Evolutionary conservation across 2,113 vertebrate genomes (phyloP), one percentile per base, ranked within the genome.

Genomic region (Terrapene triunguis): DNA sequence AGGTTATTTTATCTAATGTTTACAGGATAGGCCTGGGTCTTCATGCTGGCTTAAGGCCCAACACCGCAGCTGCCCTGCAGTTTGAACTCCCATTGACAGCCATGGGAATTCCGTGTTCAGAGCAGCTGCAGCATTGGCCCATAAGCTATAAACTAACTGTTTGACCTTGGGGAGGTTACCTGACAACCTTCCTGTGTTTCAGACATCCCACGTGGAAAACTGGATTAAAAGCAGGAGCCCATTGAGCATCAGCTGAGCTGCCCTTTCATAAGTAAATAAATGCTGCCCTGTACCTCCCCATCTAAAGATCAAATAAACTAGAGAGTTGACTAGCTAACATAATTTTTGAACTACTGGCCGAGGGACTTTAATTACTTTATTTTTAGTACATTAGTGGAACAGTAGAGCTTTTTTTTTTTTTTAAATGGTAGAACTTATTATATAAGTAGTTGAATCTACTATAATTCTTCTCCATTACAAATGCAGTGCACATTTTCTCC

Each of bases 121-220:
- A 84, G 82, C 76, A 95, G 86, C 88, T 85, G 91, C 81, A 93
- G 78, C 69, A 78, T 54, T 76, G 88, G 54, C 59, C 87, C 42
- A 10, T 82, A 35, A 93, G 25, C 79, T 83, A 11, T 5, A 79
- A 82, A 86, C 19, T 25, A 62, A 47, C 47, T 74, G 65, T 35
- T 54, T 94, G 89, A 90, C 86, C 50, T 82, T 80, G 47, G 79
- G 25, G 51, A 47, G 22, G 74, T 87, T 94, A 96, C 88, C 91
- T 85, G 84, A 74, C 54, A 91, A 76, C 59, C 79, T 92, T 94
- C 84, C 0, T 0, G 35, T 55, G 42, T 94, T 93, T 88, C 62
- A 55, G 88, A 54, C 54, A 42, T 92, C 79, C 81, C 84, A n/a
- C 80, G 47, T 93, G n/a, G 59, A 95, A 90, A 92, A 55, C 76